These are phyloP conservation scores for Acestrorhynchus altus DNA, from an alignment of 2,797 vertebrate species.

Conservation along the genomic window DNA sequence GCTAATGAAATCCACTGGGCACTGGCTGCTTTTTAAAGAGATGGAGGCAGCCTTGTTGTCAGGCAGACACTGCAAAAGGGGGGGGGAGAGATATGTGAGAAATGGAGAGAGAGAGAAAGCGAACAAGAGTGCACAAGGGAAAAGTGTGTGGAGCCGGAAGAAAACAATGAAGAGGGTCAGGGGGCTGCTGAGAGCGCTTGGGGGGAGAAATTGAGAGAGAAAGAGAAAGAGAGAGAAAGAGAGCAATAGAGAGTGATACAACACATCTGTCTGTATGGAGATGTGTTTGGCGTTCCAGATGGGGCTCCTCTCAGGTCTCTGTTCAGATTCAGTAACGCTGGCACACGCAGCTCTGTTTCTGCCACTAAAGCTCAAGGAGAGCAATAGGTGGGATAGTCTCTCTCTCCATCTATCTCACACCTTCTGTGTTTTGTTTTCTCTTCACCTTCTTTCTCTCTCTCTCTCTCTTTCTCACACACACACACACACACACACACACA, in stretches of 20 bases:
- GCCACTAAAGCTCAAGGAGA: constrained; percentile 9
- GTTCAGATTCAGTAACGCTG: constrained; percentile 20
- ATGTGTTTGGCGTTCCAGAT: constrained; percentile 15
- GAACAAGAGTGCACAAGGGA: constrained; percentile 39
- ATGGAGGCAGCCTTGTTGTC: constrained; percentile 74
- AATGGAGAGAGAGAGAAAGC: constrained; percentile 31
- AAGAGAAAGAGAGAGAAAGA: constrained; percentile 48
- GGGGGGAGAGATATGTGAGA: constrained; percentile 48
- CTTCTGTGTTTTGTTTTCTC: background rate
- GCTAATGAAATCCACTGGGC: constrained; percentile 42
- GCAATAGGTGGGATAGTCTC: constrained; percentile 8
- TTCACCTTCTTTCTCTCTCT: background rate
- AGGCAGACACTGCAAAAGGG: constrained; percentile 75
- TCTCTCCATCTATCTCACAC: background rate
- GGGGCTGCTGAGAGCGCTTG: constrained; percentile 29
- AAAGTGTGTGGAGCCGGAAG: constrained; percentile 13
- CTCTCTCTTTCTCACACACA: too few relatives aligned
- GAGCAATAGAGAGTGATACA: constrained; percentile 19
- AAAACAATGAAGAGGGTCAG: constrained; percentile 33
- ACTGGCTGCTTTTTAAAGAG: constrained; percentile 52
- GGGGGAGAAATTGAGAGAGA: constrained; percentile 30
- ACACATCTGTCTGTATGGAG: constrained; percentile 33
- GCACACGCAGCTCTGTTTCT: constrained; percentile 11
- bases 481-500: too few relatives aligned
- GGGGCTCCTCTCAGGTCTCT: constrained; percentile 12